Evolutionary conservation across 2,888 invertebrate genomes (phyloP).

Genomic region (Macrophya alboannulata): DNA sequence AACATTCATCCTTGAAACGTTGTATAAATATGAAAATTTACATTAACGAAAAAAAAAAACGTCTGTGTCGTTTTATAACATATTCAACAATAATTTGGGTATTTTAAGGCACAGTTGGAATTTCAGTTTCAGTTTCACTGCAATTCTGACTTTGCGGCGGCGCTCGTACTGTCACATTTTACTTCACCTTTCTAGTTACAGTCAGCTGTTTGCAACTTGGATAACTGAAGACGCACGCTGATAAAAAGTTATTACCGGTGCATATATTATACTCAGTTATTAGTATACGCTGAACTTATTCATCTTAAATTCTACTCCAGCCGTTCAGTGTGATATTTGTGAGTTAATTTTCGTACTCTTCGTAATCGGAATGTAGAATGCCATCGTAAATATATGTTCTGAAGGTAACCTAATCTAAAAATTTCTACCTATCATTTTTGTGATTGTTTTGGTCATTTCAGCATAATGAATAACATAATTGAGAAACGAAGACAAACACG

Average conservation of each 20-base stretch:
- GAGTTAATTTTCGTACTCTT: conserved; percentile 2
- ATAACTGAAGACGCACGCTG: neutral
- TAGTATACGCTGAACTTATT: neutral
- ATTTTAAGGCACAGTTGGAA: too few relatives aligned
- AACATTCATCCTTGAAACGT: too few relatives aligned
- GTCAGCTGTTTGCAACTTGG: too few relatives aligned
- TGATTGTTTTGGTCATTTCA: conserved; percentile 3
- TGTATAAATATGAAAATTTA: too few relatives aligned
- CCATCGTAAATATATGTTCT: neutral
- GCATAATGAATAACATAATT: conserved; percentile 3
- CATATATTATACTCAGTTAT: neutral
- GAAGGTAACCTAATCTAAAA: conserved; percentile 11
- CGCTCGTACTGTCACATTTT: too few relatives aligned
- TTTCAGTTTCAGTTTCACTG: too few relatives aligned
- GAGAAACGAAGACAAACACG: neutral
- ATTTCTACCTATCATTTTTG: neutral
- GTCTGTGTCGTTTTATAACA: too few relatives aligned
- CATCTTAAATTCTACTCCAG: neutral
- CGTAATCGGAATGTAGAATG: neutral
- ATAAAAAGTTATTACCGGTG: conserved; percentile 1
- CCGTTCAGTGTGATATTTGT: neutral
- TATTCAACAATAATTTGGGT: too few relatives aligned
- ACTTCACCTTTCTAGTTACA: too few relatives aligned
- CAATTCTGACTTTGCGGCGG: too few relatives aligned
- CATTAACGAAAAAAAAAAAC: too few relatives aligned